Evolutionary conservation across 1,140 invertebrate species (phyloP).

Genomic region (Bradynema listronoti): DNA sequence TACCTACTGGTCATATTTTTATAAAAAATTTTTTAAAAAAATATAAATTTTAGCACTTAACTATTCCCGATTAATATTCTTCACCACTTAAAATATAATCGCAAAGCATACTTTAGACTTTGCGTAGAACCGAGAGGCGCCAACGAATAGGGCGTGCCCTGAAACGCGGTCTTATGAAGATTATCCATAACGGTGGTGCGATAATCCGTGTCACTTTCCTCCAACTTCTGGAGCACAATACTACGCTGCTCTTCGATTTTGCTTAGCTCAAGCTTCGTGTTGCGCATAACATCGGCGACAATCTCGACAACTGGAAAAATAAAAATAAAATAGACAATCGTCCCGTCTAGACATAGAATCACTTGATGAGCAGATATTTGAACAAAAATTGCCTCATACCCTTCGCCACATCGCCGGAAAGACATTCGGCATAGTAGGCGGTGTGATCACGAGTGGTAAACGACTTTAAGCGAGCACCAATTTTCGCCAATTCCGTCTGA

Average conservation of each 20-base stretch:
- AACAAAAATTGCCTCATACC: constrained; percentile 45
- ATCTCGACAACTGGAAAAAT: constrained; percentile 75
- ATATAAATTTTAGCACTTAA: too few relatives aligned
- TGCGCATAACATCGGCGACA: constrained; percentile 90
- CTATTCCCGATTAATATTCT: too few relatives aligned
- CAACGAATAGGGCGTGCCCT: constrained; percentile 85
- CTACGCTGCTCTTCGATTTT: constrained; percentile 94
- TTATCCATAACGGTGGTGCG: constrained; percentile 99
- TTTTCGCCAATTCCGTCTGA: constrained; percentile 94
- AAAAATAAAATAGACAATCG: neutral
- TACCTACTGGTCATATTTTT: too few relatives aligned
- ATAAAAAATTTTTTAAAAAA: too few relatives aligned
- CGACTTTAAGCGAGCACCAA: constrained; percentile 96
- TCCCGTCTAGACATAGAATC: neutral
- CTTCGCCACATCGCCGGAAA: constrained; percentile 79
- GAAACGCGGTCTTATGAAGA: constrained; percentile 87
- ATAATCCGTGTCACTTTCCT: constrained; percentile 95
- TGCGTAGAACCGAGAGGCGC: constrained; percentile 91
- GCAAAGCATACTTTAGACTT: constrained; percentile 5
- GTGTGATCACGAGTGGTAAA: constrained; percentile 98
- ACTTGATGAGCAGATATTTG: neutral
- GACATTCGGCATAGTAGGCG: constrained; percentile 95
- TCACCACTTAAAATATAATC: neutral
- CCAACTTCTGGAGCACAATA: constrained; percentile 95
- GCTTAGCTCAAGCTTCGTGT: constrained; percentile 79